These are phyloP conservation scores for Eremophila alpestris DNA, from an alignment of 2,797 vertebrate genomes.

Conservation along the genomic window DNA sequence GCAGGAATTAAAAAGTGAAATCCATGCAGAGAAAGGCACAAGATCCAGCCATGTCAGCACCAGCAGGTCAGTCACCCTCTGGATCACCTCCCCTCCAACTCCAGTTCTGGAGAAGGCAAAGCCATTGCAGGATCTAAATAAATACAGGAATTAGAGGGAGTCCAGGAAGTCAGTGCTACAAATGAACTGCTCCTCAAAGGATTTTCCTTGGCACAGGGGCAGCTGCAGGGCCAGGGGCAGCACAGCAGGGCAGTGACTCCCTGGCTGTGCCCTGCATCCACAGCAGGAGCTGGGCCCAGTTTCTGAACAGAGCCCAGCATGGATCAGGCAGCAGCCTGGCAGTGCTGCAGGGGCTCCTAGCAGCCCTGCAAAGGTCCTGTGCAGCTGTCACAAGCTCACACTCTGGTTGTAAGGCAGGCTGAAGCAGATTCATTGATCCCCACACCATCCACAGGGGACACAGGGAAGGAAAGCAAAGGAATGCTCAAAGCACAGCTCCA, in stretches of 20 bases:
- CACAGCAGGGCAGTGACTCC: not conserved
- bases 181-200: not conserved
- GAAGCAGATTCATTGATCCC: constrained; percentile 29
- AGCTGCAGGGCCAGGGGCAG: not conserved
- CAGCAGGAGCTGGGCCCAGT: not conserved
- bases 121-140: not conserved
- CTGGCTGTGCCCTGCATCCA: not conserved
- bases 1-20: not conserved
- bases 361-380: not conserved
- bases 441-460: not conserved
- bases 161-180: not conserved
- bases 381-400: not conserved
- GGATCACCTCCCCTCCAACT: not conserved
- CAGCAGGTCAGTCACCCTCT: not conserved
- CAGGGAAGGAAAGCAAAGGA: not conserved
- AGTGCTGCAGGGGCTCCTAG: not conserved
- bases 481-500: not conserved
- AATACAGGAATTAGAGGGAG: not conserved
- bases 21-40: not conserved
- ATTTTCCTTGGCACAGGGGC: constrained; percentile 1
- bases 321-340: not conserved
- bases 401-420: not conserved
- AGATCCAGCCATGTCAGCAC: not conserved
- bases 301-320: constrained; percentile 8
- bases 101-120: not conserved